These are phyloP conservation scores for Darevskia mixta DNA, from an alignment of 2,797 vertebrate genomes.

Conservation along the genomic window DNA sequence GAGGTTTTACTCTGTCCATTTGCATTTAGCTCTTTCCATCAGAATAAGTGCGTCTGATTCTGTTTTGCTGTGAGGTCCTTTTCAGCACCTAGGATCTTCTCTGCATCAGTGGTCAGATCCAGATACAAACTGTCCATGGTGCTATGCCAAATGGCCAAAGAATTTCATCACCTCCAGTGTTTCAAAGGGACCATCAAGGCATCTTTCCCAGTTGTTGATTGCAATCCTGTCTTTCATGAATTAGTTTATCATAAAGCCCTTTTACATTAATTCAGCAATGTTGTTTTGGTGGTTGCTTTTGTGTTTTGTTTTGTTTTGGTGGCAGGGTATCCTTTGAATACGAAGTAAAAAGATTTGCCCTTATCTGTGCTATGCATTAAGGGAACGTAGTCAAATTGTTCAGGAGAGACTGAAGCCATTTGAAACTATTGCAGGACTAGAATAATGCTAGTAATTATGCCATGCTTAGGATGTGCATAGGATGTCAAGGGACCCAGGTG, in stretches of 20 bases:
- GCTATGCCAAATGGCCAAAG: background rate
- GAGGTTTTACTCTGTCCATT: slow-evolving; percentile 29
- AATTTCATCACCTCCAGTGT: background rate
- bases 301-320: background rate
- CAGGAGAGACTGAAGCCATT: background rate
- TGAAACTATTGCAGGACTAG: background rate
- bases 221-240: background rate
- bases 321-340: background rate
- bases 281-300: background rate
- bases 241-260: background rate
- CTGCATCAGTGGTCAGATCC: background rate
- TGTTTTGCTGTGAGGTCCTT: background rate
- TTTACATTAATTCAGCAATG: background rate
- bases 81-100: background rate
- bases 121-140: background rate
- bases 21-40: background rate
- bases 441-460: background rate
- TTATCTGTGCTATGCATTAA: background rate
- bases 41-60: background rate
- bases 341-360: background rate
- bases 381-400: background rate
- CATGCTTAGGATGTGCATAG: background rate
- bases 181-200: too few relatives aligned
- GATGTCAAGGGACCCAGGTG: too few relatives aligned
- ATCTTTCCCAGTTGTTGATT: background rate